Evolutionary conservation across 2,113 vertebrate genomes (phyloP), one percentile per base, ranked within the genome.

Genomic region (Pionites leucogaster): DNA sequence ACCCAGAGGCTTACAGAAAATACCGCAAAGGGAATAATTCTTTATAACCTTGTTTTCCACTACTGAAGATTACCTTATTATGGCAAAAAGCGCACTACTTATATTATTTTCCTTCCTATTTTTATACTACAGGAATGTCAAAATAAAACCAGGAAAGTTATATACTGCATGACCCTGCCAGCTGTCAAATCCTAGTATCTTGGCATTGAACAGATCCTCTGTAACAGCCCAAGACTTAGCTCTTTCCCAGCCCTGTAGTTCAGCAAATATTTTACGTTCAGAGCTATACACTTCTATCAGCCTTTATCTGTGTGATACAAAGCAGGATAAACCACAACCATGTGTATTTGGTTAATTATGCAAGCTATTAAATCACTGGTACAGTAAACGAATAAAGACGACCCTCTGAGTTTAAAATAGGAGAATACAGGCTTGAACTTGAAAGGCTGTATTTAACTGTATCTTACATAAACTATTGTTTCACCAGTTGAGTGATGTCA

Each of bases 151-250:
- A 20, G 64, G 13, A 77, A 81, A 92, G 52, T 72, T 94, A 92
- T 27, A 71, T 41, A 46, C 69, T 86, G 44, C 69, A 79, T 91
- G 86, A 88, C 77, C 27, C 64, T 52, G 17, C 44, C 33, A 29
- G 90, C 91, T 96, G 95, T 93, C 95, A 97, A 22, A 93, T 55
- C 75, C 88, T n/a, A 71, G n/a, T 44, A 95, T 69, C 83, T 25
- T 94, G 74, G 92, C 57, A 96, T 79, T 96, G 83, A 96, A 93
- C 95, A 97, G 96, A 95, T 53, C 37, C 77, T 91, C 88, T 82
- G 75, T 92, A 96, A 95, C 76, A 52, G 80, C 62, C 29, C 13
- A 84, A 62, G 74, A 87, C 23, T 76, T 46, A 65, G 69, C 65
- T 72, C 80, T 79, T 84, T 88, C 64, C 80, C 33, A 78, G 8